Base-by-base conservation (phyloP, 2,113 vertebrate species). In the Ploceus nigricollis region DNA sequence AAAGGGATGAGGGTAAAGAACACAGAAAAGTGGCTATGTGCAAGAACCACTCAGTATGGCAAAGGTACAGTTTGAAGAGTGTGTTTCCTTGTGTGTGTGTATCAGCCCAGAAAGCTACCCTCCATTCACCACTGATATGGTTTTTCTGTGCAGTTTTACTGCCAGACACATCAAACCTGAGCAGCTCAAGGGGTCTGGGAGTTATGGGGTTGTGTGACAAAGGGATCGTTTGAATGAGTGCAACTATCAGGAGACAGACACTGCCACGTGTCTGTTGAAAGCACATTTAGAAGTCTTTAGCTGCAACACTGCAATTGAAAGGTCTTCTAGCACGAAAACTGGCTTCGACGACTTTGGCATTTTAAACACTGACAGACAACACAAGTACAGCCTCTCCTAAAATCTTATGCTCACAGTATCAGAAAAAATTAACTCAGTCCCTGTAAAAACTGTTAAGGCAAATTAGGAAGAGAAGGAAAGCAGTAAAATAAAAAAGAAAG, bases 21-120 rank as follows among this genome's bases (percentile, higher is more conserved):
- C 31, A 20, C 0, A 35, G 15, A 1, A 4, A 37, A 58, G 47
- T 21, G 15, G 30, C 2, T 3, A 9, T 25, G 23, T 3, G 0
- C 8, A 73, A 76, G 75, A 86, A 63, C 16, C n/a, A 40, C 40
- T 76, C 31, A 30, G 33, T 11, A 42, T 7, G 27, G 44, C 71
- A 64, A 60, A 88, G 16, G 11, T 56, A 45, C 10, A 45, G 27
- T n/a, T 11, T 64, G 23, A 70, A 42, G 42, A 45, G 10, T 14
- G 7, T 13, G 30, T 18, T 47, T 78, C 42, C 13, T 47, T 61
- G 11, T 8, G 7, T 13, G 20, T 14, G 20, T 30, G 2, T 2
- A 9, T 13, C 25, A 89, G 50, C 40, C 27, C 87, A 92, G 39
- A 51, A 66, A 53, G 20, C 42, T 19, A 64, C 8, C 58, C 37